Conservation (phyloP, 2,888 invertebrate genomes). For the Rhodophaea formosa region DNA sequence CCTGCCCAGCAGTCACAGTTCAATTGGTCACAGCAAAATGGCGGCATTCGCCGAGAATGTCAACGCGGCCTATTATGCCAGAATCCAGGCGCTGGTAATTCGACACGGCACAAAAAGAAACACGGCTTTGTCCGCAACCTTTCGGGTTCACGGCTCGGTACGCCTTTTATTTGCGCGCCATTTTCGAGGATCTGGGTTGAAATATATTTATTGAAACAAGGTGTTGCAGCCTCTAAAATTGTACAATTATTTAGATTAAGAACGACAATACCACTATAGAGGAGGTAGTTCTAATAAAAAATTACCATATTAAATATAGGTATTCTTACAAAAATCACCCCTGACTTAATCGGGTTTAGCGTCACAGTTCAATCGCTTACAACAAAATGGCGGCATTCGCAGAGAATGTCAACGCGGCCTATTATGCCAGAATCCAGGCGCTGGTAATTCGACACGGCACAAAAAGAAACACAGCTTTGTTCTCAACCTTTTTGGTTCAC, state of each 20-base stretch:
- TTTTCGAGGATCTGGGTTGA: slow-evolving; percentile 30
- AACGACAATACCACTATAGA: too few relatives aligned
- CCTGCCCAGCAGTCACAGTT: slow-evolving; percentile 26
- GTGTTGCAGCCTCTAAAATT: slow-evolving; percentile 7
- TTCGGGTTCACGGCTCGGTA: slow-evolving; percentile 39
- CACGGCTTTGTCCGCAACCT: slow-evolving; percentile 42
- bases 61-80: slow-evolving; percentile 34
- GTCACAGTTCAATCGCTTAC: slow-evolving; percentile 29
- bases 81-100: slow-evolving; percentile 33
- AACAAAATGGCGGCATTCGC: slow-evolving; percentile 33
- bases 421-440: slow-evolving; percentile 32
- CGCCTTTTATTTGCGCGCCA: slow-evolving; percentile 41
- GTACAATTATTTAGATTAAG: too few relatives aligned
- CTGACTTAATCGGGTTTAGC: too few relatives aligned
- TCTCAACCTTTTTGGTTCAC: slow-evolving; percentile 39
- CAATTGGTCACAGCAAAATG: slow-evolving; percentile 34
- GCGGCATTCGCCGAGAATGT: slow-evolving; percentile 35
- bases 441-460: slow-evolving; percentile 37
- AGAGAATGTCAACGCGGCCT: slow-evolving; percentile 36
- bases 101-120: slow-evolving; percentile 37
- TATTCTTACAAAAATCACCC: too few relatives aligned
- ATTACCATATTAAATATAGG: too few relatives aligned
- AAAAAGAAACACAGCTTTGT: slow-evolving; percentile 42
- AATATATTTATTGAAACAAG: slow-evolving; percentile 17
- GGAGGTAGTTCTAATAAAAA: too few relatives aligned